Conservation (phyloP, 2,113 vertebrate genomes). For the Plecotus auritus region DNA sequence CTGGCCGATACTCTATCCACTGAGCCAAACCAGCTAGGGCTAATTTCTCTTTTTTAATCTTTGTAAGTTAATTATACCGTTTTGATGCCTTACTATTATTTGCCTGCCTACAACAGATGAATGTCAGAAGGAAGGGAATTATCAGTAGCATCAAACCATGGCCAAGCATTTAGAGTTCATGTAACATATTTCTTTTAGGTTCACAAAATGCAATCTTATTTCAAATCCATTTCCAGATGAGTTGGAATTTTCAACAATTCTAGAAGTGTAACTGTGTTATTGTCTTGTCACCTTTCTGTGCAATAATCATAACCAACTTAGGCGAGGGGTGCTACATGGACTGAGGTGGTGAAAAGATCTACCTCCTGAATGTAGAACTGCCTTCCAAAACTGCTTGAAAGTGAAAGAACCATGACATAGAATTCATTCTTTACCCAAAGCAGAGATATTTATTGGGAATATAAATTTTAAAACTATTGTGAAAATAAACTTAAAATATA, state of each 20-base stretch:
- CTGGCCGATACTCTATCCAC: too few species aligned
- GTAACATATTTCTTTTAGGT: neutral
- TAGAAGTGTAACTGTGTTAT: neutral
- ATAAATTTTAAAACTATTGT: neutral
- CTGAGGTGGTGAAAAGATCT: neutral
- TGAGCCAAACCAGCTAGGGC: too few species aligned
- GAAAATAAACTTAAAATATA: neutral
- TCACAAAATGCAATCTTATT: neutral
- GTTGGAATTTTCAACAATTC: neutral
- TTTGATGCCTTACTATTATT: neutral
- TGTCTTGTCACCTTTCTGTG: neutral
- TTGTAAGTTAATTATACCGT: neutral
- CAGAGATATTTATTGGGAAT: neutral
- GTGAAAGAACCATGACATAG: neutral
- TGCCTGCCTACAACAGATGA: neutral
- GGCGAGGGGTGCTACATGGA: neutral
- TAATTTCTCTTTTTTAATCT: neutral
- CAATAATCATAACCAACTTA: neutral
- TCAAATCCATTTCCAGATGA: neutral
- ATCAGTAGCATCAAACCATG: neutral
- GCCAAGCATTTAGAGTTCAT: neutral
- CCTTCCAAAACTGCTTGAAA: neutral
- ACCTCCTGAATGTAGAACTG: neutral
- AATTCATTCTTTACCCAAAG: neutral
- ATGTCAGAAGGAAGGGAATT: neutral